These are phyloP conservation scores for Galerucella calmariensis DNA, from an alignment of 2,888 invertebrate species.

Conservation along the genomic window DNA sequence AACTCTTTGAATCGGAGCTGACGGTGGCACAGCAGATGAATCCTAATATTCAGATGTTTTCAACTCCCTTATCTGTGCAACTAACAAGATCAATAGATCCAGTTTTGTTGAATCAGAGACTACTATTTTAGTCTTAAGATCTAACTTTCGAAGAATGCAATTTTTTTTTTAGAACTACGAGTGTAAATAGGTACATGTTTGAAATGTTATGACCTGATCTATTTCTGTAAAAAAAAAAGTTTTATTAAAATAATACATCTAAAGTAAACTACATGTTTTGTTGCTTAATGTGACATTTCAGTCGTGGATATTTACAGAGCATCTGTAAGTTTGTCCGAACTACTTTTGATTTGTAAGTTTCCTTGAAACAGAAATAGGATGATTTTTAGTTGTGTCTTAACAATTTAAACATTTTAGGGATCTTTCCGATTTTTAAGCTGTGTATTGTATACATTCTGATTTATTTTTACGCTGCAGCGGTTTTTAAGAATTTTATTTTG, in stretches of 20 bases:
- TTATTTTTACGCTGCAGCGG: too few species aligned
- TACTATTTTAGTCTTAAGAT: constrained; percentile 1
- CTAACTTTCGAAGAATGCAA: background rate
- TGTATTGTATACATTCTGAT: too few species aligned
- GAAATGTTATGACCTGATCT: background rate
- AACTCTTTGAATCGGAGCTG: constrained; percentile 11
- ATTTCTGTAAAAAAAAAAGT: background rate
- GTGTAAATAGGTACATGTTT: background rate
- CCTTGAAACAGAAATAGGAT: too few species aligned
- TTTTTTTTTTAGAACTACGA: background rate
- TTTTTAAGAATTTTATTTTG: background rate
- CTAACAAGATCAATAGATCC: background rate
- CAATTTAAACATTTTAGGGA: background rate
- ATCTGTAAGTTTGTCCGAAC: too few species aligned
- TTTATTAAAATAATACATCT: background rate
- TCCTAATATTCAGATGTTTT: constrained; percentile 12
- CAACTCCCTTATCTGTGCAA: constrained; percentile 11
- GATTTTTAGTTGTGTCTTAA: background rate
- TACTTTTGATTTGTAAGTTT: too few species aligned
- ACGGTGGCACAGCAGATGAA: constrained; percentile 6
- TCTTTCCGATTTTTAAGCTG: too few species aligned
- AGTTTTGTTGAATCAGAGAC: background rate
- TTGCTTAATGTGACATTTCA: too few species aligned
- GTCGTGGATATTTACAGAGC: too few species aligned
- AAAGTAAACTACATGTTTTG: too few species aligned